These are phyloP conservation scores for Mellilla xanthometata DNA, from an alignment of 2,888 invertebrate species.

Conservation along the genomic window DNA sequence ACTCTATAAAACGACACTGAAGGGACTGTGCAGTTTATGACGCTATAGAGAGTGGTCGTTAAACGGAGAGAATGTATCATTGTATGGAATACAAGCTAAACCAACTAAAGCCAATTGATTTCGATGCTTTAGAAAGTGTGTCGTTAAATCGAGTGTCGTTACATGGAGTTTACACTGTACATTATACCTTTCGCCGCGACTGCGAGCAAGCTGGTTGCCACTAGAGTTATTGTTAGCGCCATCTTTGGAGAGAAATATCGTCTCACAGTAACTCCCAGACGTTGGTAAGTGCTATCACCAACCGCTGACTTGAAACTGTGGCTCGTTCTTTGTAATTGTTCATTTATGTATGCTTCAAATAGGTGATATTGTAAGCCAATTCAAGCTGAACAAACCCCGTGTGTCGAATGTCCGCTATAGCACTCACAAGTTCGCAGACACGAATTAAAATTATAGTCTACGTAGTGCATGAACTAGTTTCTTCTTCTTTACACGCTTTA, in stretches of 20 bases:
- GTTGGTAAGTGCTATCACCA: constrained; percentile 6
- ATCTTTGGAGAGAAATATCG: constrained; percentile 33
- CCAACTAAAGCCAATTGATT: too few species aligned
- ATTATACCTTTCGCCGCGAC: constrained; percentile 47
- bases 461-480: too few species aligned
- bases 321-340: constrained; percentile 36
- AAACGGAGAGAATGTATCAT: too few species aligned
- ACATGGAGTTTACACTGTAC: too few species aligned
- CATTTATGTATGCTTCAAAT: constrained; percentile 57
- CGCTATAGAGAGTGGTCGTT: too few species aligned
- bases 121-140: too few species aligned
- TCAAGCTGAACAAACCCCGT: constrained; percentile 62
- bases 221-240: constrained; percentile 43
- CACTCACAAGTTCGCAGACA: constrained; percentile 34
- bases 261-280: constrained; percentile 11
- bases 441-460: background rate
- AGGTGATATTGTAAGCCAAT: constrained; percentile 12
- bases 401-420: constrained; percentile 46
- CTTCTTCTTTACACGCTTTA: too few species aligned
- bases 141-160: too few species aligned
- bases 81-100: too few species aligned
- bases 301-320: constrained; percentile 49
- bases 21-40: too few species aligned
- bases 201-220: constrained; percentile 40
- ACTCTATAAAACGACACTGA: too few species aligned